Base-by-base conservation (phyloP, 2,888 invertebrate genomes). In the Macrostomum cliftonense region DNA sequence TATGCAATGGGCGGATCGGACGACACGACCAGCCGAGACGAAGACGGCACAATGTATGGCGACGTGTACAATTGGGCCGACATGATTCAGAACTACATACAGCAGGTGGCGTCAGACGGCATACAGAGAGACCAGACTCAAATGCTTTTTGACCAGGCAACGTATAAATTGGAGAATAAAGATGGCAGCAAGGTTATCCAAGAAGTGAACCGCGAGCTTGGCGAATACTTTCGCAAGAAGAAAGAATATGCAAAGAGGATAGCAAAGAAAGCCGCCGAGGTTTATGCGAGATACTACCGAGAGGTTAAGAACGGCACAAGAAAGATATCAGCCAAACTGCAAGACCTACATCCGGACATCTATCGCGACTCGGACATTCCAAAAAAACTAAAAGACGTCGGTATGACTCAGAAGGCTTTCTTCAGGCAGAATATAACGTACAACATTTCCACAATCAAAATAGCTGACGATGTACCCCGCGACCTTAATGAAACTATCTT, bases 31-130 rank as follows among this genome's bases (percentile, higher is more conserved):
- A 28, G 28, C 28, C 28, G 28, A 28, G 28, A 28, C 28, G 28
- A 28, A 28, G 28, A 28, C 28, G 28, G 28, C 28, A 28, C 28
- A 28, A 28, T 28, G 28, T 28, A 67, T 37, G 70, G 70, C n/a
- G 70, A 70, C 58, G 68, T 70, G 2, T 68, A 68, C 55, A 70
- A 70, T 58, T 70, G 70, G 70, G 70, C 70, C 1, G 62, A 62
- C 45, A 59, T 70, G 17, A 70, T 70, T 48, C 67, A 70, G 56
- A 70, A 70, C 54, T 70, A 70, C 52, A 69, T 70, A 39, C 53
- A 67, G 21, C 68, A 70, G 65, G 59, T 70, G 12, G 70, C 70
- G 7, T 63, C 61, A 57, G 68, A 70, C 57, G 68, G 68, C 7
- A 70, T 70, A 37, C 65, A 64, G 49, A 58, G 64, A 47, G 66